Evolutionary conservation across 2,888 invertebrate species (phyloP).

Genomic region (Euzetes globulus): DNA sequence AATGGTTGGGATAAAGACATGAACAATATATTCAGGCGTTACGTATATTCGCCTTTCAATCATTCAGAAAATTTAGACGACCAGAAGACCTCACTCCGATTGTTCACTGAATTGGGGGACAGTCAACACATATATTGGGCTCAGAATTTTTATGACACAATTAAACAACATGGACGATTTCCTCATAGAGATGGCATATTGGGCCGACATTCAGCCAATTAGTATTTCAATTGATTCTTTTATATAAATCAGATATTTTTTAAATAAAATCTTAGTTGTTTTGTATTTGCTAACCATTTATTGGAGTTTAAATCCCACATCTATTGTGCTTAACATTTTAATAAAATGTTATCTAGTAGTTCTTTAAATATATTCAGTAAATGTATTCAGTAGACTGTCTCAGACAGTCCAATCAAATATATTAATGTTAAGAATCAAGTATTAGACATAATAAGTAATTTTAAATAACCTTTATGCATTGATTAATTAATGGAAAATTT

Average conservation of each 20-base stretch:
- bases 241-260: not conserved
- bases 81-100: slow-evolving; percentile 26
- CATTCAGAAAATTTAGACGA: slow-evolving; percentile 30
- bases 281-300: not conserved
- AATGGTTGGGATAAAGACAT: slow-evolving; percentile 29
- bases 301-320: too few species aligned
- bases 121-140: slow-evolving; percentile 29
- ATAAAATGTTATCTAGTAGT: too few species aligned
- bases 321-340: too few species aligned
- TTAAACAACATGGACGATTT: slow-evolving; percentile 23
- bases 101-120: slow-evolving; percentile 32
- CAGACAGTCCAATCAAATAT: too few species aligned
- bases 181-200: slow-evolving; percentile 33
- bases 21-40: slow-evolving; percentile 17
- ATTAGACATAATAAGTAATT: too few species aligned
- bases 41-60: slow-evolving; percentile 34
- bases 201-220: not conserved
- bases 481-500: too few species aligned
- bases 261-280: not conserved
- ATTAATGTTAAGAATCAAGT: too few species aligned
- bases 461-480: too few species aligned
- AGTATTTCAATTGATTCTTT: not conserved
- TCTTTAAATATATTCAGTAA: too few species aligned
- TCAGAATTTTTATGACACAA: slow-evolving; percentile 26
- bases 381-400: too few species aligned